Percentiles rank a stretch among this genome's conserved stretches.
These are phyloP conservation scores for Cryptus viduatorius DNA, from an alignment of 2,888 invertebrate genomes.

Conservation along the genomic window DNA sequence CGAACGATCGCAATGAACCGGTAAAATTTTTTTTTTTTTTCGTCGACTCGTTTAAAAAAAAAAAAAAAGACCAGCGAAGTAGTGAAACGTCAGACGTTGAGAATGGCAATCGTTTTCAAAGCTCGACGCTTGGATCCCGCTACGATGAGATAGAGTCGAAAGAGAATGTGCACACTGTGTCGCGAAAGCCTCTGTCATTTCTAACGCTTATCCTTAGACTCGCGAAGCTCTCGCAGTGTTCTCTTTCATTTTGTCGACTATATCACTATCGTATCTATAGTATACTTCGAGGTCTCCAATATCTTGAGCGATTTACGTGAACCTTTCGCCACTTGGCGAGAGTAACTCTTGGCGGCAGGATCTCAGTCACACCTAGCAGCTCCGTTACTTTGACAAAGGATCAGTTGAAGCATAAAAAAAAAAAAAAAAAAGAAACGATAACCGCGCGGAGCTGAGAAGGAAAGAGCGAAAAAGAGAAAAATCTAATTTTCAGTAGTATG, in stretches of 20 bases:
- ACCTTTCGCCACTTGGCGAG: no score
- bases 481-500: slow-evolving; percentile 56
- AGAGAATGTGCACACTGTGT: background rate
- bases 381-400: background rate
- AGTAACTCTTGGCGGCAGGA: no score
- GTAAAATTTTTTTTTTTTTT: no score
- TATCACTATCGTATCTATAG: background rate
- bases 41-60: no score
- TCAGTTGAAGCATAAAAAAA: background rate
- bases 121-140: slow-evolving; percentile 9
- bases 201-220: slow-evolving; percentile 26
- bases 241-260: background rate
- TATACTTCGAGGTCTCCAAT: no score
- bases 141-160: background rate
- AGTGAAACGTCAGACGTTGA: background rate
- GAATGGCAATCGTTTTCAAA: slow-evolving; percentile 27
- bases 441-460: slow-evolving; percentile 28
- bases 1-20: no score
- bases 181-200: slow-evolving; percentile 16
- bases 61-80: background rate
- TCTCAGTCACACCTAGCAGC: background rate
- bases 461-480: slow-evolving; percentile 30
- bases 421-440: background rate
- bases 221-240: background rate
- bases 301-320: no score